Evolutionary conservation across 1,140 invertebrate genomes (phyloP), one percentile per base, ranked within the genome.

Genomic region (Penaeus chinensis): DNA sequence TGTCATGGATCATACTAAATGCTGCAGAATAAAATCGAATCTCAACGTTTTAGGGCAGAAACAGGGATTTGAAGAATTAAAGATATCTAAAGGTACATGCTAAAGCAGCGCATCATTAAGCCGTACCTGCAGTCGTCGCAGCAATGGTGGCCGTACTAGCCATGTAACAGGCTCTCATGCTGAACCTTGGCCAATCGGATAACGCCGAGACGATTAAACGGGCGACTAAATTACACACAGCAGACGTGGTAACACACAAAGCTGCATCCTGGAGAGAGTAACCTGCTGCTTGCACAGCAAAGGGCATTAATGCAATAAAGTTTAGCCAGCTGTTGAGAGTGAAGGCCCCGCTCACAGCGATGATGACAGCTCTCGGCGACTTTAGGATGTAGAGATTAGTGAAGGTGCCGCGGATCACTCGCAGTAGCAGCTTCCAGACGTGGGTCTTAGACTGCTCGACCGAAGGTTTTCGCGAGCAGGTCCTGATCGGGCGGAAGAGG

Each of bases 221-320:
- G 4, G 42, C 27, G 27, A 89, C n/a, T 20, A 84, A 42, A 32
- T 85, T 89, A 32, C 87, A 84, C 11, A 71, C 24, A 11, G 76
- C 82, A 5, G 87, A 79, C 22, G 65, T 42, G 4, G 87, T 84
- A 8, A 84, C 8, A 24, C 87, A 89, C 76, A 61, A 84, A n/a
- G 87, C 42, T 22, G 83, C n/a, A 11, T 66, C 32, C 27, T 82
- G 63, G 20, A 79, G 81, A 19, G 65, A 62, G 54, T 74, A 61
- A 10, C 77, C 82, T 1, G 76, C 77, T 8, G 18, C 54, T 37
- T 69, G 54, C 82, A 89, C 85, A n/a, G 82, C 76, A 54, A 89
- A 89, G 22, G 83, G 83, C 19, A 89, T 77, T 65, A 84, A 69
- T 60, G 76, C 71, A 18, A 81, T 18, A 54, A 89, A 85, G 77